phyloP scores from a whole-genome alignment of 2,797 vertebrate genomes.

The Florisuga fusca region DNA sequence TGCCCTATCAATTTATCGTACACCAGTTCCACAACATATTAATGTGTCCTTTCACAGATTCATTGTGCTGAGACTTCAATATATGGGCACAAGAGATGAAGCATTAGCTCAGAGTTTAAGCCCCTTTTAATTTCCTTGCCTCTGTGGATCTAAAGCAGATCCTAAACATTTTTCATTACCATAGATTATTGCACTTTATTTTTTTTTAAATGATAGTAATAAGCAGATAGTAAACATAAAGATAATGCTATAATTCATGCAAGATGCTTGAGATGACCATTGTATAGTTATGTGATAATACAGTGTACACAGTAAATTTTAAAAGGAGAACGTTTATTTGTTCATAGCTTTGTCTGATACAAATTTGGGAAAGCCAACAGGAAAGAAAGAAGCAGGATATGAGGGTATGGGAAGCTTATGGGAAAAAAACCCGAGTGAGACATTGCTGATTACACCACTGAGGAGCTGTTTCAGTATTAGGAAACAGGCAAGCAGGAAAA shows the following conservation, averaged over 20 bases:
- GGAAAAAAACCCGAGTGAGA: neutral
- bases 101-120: conserved; percentile 48
- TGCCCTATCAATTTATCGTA: conserved; percentile 18
- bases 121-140: conserved; percentile 46
- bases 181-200: neutral
- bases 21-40: neutral
- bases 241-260: neutral
- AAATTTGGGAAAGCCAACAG: neutral
- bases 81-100: conserved; percentile 29
- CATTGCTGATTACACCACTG: neutral
- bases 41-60: conserved; percentile 23
- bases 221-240: conserved; percentile 21
- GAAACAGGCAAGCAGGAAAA: neutral
- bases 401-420: neutral
- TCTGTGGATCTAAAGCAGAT: neutral
- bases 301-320: neutral
- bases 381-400: neutral
- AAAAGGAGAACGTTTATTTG: neutral
- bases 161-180: neutral
- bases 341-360: neutral
- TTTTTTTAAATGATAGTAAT: neutral
- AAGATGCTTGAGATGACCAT: neutral
- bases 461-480: neutral
- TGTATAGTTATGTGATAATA: neutral
- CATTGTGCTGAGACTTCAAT: conserved; percentile 27